Evolutionary conservation across 1,140 invertebrate genomes (phyloP).

Genomic region (Nephila pilipes): DNA sequence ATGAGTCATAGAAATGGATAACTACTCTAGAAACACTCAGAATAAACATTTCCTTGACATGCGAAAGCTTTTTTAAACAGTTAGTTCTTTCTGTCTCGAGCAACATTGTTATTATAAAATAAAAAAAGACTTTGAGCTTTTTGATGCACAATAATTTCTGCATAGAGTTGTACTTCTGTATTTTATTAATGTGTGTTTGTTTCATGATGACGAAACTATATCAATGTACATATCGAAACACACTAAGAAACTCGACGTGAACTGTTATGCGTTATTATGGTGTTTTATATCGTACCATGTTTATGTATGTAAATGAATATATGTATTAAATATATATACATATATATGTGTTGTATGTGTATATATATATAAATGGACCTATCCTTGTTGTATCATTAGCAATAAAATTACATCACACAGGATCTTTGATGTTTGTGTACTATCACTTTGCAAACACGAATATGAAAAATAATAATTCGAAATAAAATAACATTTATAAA

Average conservation of each 20-base stretch:
- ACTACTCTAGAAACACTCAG: too few relatives aligned
- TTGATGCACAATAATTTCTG: slow-evolving; percentile 52
- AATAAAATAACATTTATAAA: too few relatives aligned
- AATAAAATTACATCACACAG: slow-evolving; percentile 43
- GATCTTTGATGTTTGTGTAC: too few relatives aligned
- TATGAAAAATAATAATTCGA: too few relatives aligned
- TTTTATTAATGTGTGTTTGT: not conserved
- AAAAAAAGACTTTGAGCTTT: slow-evolving; percentile 52
- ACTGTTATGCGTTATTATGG: slow-evolving; percentile 13
- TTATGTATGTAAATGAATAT: slow-evolving; percentile 60
- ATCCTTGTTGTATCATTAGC: slow-evolving; percentile 69
- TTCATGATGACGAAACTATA: not conserved
- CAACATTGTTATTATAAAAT: not conserved
- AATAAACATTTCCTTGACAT: not conserved
- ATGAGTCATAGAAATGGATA: too few relatives aligned
- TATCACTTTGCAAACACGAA: too few relatives aligned
- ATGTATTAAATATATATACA: slow-evolving; percentile 14
- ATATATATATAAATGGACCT: slow-evolving; percentile 60
- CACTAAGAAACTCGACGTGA: not conserved
- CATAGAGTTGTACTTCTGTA: slow-evolving; percentile 51
- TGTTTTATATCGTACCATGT: slow-evolving; percentile 62
- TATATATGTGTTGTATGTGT: not conserved
- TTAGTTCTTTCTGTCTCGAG: slow-evolving; percentile 4
- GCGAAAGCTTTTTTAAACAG: not conserved
- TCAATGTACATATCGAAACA: slow-evolving; percentile 29